These are phyloP conservation scores for Thyatira batis DNA, from an alignment of 2,888 invertebrate species.

Conservation along the genomic window DNA sequence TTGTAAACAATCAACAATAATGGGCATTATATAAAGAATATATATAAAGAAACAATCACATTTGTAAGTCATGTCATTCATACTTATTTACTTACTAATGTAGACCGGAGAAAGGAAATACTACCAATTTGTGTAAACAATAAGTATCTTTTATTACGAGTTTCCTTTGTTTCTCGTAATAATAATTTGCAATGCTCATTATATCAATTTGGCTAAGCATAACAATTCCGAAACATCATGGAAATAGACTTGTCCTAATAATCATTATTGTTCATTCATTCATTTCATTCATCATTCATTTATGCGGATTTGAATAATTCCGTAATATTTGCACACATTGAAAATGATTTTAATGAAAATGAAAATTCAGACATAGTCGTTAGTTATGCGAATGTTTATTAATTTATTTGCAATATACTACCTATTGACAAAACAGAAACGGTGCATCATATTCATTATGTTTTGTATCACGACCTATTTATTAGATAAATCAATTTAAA, in stretches of 20 bases:
- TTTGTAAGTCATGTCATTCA: neutral
- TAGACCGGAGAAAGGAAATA: neutral
- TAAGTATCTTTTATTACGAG: neutral
- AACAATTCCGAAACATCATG: neutral
- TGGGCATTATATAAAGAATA: no score
- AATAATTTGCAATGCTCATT: neutral
- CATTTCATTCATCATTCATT: neutral
- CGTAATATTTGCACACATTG: neutral
- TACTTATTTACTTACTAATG: neutral
- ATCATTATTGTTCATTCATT: neutral
- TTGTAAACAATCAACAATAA: no score
- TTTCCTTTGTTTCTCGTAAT: neutral
- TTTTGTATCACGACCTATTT: no score
- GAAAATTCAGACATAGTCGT: neutral
- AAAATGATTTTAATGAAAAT: neutral
- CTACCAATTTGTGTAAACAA: neutral
- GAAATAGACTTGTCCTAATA: neutral
- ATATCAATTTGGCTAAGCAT: neutral
- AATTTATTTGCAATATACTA: neutral
- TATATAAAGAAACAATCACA: neutral
- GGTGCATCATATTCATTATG: no score
- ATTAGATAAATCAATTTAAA: no score
- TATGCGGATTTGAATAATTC: neutral
- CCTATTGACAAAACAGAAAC: neutral
- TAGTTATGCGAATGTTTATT: neutral